These are phyloP conservation scores for Microtus obscurus DNA, from an alignment of 2,797 vertebrate genomes.

Conservation along the genomic window DNA sequence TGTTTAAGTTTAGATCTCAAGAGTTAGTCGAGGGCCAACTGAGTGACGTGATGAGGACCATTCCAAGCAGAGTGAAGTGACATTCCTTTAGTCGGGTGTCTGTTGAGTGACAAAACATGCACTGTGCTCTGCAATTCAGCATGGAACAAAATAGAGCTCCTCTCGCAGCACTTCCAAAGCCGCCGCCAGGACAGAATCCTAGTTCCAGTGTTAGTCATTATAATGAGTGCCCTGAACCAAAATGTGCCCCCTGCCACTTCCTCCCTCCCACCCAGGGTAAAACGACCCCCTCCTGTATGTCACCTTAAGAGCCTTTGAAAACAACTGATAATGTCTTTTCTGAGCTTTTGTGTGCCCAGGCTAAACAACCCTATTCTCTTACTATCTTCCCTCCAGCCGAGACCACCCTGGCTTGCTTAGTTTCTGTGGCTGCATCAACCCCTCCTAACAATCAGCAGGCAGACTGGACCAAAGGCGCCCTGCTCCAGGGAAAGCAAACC, in stretches of 20 bases:
- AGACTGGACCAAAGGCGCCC: background rate
- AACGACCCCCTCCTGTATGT: background rate
- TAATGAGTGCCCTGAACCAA: background rate
- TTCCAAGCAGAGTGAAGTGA: background rate
- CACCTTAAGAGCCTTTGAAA: slow-evolving; percentile 23
- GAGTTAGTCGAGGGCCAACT: background rate
- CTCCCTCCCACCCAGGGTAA: background rate
- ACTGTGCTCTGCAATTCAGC: background rate
- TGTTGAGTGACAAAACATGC: background rate
- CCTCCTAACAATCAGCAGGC: background rate
- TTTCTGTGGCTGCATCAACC: background rate
- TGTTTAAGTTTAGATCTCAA: slow-evolving; percentile 3
- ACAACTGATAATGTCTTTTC: background rate
- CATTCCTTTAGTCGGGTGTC: background rate
- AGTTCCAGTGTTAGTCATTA: background rate
- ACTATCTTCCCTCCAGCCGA: background rate
- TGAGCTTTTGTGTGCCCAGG: background rate
- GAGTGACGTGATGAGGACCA: background rate
- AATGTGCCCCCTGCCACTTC: background rate
- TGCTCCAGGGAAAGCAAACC: background rate
- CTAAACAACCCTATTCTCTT: background rate
- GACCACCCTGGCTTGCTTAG: slow-evolving; percentile 10
- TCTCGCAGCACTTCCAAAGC: background rate
- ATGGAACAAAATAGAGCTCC: background rate
- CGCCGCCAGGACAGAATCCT: background rate